A percentile compares a stretch with the other conserved stretches of the same genome.
These are phyloP conservation scores for Daboia siamensis DNA, from an alignment of 2,113 vertebrate species.

Conservation along the genomic window DNA sequence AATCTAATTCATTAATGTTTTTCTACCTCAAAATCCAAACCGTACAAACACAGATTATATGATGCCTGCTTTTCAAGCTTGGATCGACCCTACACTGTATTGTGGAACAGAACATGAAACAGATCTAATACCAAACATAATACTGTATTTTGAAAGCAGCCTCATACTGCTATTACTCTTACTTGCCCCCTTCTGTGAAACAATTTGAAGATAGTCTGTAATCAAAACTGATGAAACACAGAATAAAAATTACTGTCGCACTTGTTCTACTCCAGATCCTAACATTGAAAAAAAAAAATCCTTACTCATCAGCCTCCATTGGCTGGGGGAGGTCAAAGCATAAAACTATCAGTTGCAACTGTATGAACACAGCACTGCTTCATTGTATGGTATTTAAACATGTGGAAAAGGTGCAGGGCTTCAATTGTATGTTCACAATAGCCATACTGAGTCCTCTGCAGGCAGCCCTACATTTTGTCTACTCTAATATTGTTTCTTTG, in stretches of 20 bases:
- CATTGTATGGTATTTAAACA: background rate
- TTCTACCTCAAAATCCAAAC: background rate
- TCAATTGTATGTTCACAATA: background rate
- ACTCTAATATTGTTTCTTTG: background rate
- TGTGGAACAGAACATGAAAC: background rate
- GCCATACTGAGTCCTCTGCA: background rate
- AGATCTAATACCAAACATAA: background rate
- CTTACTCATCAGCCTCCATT: background rate
- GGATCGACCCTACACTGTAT: background rate
- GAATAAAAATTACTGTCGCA: background rate
- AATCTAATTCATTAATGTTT: background rate
- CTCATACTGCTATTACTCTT: background rate
- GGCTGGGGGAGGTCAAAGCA: background rate
- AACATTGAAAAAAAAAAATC: background rate
- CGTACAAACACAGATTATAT: background rate
- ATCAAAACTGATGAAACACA: background rate
- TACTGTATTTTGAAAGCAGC: background rate
- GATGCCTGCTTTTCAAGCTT: background rate
- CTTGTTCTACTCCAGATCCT: background rate
- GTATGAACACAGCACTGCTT: background rate
- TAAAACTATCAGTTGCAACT: background rate
- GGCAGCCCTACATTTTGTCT: background rate
- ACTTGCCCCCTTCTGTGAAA: background rate
- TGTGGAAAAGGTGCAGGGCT: background rate
- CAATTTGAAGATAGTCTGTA: background rate